phyloP scores from a whole-genome alignment of 2,888 invertebrate genomes.

The Synanthedon myopaeformis region DNA sequence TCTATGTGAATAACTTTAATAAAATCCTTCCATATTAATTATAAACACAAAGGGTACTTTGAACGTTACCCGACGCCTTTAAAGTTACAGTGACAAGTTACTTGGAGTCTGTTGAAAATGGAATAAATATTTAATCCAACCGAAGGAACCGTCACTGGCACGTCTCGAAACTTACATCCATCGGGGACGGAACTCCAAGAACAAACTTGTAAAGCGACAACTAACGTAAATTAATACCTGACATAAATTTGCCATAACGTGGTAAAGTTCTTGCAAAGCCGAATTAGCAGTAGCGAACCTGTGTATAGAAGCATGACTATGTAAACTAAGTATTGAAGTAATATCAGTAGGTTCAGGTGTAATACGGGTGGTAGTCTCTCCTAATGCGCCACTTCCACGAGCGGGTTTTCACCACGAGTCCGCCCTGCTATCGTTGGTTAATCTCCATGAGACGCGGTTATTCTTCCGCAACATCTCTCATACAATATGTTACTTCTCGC shows the following conservation, averaged over 20 bases:
- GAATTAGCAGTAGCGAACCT: not conserved
- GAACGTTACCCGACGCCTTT: conserved; percentile 8
- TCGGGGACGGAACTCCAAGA: conserved; percentile 17
- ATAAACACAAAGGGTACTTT: conserved; percentile 9
- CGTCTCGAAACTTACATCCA: conserved; percentile 33
- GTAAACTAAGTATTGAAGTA: too few species aligned
- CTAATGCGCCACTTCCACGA: too few species aligned
- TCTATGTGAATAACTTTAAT: too few species aligned
- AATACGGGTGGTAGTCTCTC: too few species aligned
- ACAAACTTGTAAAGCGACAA: conserved; percentile 48
- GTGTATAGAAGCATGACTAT: too few species aligned
- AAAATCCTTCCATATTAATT: conserved; percentile 4
- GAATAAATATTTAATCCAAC: conserved; percentile 56
- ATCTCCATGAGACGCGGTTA: too few species aligned
- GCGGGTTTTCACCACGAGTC: too few species aligned
- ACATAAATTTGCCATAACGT: conserved; percentile 69
- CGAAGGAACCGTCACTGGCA: conserved; percentile 43
- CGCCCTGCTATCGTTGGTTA: too few species aligned
- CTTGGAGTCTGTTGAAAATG: conserved; percentile 28
- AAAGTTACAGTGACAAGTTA: conserved; percentile 25
- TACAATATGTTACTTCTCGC: too few species aligned
- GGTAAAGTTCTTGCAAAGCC: not conserved
- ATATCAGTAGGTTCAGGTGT: too few species aligned
- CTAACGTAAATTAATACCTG: conserved; percentile 68
- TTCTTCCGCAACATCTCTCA: too few species aligned